phyloP scores from a whole-genome alignment of 2,888 invertebrate genomes.

The Ceratothoa steindachneri region DNA sequence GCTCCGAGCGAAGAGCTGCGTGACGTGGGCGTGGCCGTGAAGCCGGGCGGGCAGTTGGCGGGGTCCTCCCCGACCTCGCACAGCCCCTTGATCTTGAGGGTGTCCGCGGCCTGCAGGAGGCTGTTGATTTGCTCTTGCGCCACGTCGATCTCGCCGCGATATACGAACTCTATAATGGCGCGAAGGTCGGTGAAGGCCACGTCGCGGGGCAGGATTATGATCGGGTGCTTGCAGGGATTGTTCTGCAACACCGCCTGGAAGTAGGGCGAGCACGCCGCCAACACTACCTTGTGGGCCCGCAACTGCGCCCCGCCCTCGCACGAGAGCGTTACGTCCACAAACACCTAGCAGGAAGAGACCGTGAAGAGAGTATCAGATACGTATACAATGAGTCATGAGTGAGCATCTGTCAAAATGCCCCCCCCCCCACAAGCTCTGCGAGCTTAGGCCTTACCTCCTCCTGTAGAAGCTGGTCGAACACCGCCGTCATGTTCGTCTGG shows the following conservation, averaged over 20 bases:
- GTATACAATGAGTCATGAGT: neutral
- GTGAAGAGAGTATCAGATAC: neutral
- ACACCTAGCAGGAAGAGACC: constrained; percentile 19
- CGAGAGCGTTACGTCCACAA: constrained; percentile 46
- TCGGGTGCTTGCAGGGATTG: constrained; percentile 52
- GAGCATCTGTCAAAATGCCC: neutral
- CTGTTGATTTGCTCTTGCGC: constrained; percentile 71
- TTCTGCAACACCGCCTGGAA: constrained; percentile 51
- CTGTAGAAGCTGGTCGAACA: constrained; percentile 51
- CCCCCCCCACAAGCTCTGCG: no score
- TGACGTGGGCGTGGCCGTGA: constrained; percentile 46
- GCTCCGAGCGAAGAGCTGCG: constrained; percentile 10
- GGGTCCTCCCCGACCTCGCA: constrained; percentile 47
- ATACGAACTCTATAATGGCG: constrained; percentile 75
- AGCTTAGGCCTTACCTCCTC: constrained; percentile 50
- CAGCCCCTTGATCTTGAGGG: constrained; percentile 45
- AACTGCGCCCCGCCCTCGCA: constrained; percentile 46
- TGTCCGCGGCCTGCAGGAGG: constrained; percentile 58
- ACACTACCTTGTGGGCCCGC: constrained; percentile 49
- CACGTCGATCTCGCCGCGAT: constrained; percentile 74
- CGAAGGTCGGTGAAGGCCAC: constrained; percentile 70
- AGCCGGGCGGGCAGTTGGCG: constrained; percentile 43
- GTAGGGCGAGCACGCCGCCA: constrained; percentile 49
- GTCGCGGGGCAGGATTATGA: constrained; percentile 61
- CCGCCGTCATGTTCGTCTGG: constrained; percentile 51